These are phyloP conservation scores for Epinephelus coioides DNA, from an alignment of 2,797 vertebrate genomes.

Conservation along the genomic window DNA sequence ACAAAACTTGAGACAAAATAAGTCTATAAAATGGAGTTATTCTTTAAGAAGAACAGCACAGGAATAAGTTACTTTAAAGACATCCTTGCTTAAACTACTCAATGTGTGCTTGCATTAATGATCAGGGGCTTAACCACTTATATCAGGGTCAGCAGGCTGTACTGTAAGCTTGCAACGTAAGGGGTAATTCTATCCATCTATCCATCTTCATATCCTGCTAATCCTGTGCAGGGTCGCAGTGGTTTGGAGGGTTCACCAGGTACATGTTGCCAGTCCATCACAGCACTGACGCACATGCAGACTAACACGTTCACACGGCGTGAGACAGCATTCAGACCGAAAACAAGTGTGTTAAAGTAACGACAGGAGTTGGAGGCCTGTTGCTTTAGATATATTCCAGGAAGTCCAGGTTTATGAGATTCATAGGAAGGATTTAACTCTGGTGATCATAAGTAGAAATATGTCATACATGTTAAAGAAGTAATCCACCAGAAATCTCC, in stretches of 20 bases:
- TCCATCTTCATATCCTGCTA: slow-evolving; percentile 7
- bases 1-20: no score
- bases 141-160: slow-evolving; percentile 26
- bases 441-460: no score
- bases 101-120: slow-evolving; percentile 12
- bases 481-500: no score
- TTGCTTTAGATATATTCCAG: no score
- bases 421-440: no score
- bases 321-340: not conserved
- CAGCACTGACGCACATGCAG: not conserved
- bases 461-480: no score
- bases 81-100: not conserved
- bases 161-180: slow-evolving; percentile 21
- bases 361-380: no score
- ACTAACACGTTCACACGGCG: not conserved
- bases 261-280: not conserved
- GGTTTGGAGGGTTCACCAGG: not conserved
- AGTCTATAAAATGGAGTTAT: no score
- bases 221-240: not conserved
- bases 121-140: slow-evolving; percentile 30
- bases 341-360: no score
- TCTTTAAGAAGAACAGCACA: no score
- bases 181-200: slow-evolving; percentile 15
- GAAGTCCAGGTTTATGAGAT: no score
- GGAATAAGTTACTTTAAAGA: not conserved